Evolutionary conservation across 1,140 invertebrate species (phyloP).

Genomic region (Lucilia sericata): DNA sequence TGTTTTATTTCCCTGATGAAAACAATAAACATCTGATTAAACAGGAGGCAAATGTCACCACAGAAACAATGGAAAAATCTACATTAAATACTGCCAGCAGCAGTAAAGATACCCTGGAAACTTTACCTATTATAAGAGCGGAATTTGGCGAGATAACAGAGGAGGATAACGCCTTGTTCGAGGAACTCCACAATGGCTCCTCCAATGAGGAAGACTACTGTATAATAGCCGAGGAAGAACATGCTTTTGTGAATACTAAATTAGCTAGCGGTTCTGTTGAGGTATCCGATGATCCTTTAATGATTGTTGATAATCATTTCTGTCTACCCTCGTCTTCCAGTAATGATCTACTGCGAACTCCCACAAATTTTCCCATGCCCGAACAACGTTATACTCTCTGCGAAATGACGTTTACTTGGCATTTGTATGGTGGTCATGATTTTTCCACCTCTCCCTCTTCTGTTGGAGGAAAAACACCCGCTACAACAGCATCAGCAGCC

Average conservation of each 20-base stretch:
- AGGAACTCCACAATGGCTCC: not conserved
- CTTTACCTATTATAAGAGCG: constrained; percentile 1
- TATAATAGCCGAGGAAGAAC: constrained; percentile 11
- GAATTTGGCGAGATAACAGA: constrained; percentile 12
- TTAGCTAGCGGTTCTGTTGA: constrained; percentile 78
- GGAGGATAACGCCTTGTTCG: not conserved
- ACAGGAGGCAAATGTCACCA: not conserved
- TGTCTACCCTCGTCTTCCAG: constrained; percentile 76
- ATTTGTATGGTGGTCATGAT: constrained; percentile 92
- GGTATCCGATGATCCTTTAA: constrained; percentile 79
- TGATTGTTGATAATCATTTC: constrained; percentile 90
- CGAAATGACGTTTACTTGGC: constrained; percentile 92
- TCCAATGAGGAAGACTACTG: constrained; percentile 21
- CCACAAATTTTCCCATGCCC: constrained; percentile 84
- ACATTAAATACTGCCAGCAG: not conserved
- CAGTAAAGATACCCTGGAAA: not conserved
- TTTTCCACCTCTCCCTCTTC: constrained; percentile 70
- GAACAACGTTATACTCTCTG: constrained; percentile 84
- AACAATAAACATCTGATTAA: not conserved
- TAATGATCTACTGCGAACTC: constrained; percentile 84
- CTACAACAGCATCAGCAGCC: not conserved
- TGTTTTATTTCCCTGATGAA: constrained; percentile 89
- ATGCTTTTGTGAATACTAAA: constrained; percentile 65
- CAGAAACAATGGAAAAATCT: not conserved
- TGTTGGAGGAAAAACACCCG: not conserved